Conservation (phyloP, 2,888 invertebrate genomes). For the Phania funesta region DNA sequence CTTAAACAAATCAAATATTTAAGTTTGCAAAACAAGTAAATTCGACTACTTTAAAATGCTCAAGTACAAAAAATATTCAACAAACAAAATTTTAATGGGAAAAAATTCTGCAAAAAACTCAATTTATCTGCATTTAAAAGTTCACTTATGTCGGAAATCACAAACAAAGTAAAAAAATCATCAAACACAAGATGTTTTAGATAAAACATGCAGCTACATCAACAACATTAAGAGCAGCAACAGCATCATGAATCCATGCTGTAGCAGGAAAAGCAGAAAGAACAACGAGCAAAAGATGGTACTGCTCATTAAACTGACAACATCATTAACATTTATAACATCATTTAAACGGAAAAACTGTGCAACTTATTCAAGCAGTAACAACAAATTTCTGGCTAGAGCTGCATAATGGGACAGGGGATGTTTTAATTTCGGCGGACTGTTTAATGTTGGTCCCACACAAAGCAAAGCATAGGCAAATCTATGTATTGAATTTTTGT, state of each 20-base stretch:
- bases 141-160: slow-evolving; percentile 66
- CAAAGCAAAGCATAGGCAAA: too few species aligned
- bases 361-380: neutral
- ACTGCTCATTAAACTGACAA: slow-evolving; percentile 65
- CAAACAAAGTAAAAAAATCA: slow-evolving; percentile 41
- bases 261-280: slow-evolving; percentile 17
- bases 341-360: slow-evolving; percentile 50
- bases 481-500: too few species aligned
- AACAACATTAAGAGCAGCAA: slow-evolving; percentile 31
- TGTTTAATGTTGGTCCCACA: too few species aligned
- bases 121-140: slow-evolving; percentile 63
- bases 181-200: slow-evolving; percentile 30
- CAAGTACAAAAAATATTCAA: neutral
- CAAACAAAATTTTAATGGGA: neutral
- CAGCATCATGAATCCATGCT: slow-evolving; percentile 7
- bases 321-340: slow-evolving; percentile 67
- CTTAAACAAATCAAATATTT: too few species aligned
- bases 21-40: too few species aligned
- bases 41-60: neutral
- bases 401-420: too few species aligned
- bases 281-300: slow-evolving; percentile 51
- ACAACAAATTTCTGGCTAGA: too few species aligned
- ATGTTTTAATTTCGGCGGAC: too few species aligned
- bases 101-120: slow-evolving; percentile 25
- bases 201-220: slow-evolving; percentile 43